Percentiles rank a stretch among this genome's conserved stretches.
These are phyloP conservation scores for Ancistrus triradiatus DNA, from an alignment of 2,113 vertebrate species.

Conservation along the genomic window DNA sequence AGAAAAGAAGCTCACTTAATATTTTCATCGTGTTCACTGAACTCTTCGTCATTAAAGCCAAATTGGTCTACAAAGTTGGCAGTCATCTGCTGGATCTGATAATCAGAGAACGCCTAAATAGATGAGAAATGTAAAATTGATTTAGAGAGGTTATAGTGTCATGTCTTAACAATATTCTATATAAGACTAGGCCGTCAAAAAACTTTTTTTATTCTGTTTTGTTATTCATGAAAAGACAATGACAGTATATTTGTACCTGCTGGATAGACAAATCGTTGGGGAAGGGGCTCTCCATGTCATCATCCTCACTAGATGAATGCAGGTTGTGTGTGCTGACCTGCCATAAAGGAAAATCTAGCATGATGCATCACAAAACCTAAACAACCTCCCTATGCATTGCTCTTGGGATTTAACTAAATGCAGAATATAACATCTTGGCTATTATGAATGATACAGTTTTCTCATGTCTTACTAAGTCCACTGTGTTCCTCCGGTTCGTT, in stretches of 20 bases:
- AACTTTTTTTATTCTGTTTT: no score
- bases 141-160: no score
- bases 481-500: constrained; percentile 88
- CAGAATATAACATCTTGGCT: no score
- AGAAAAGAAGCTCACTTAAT: constrained; percentile 74
- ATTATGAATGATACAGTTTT: no score
- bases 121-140: not conserved
- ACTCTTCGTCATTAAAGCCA: constrained; percentile 95
- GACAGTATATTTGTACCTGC: constrained; percentile 73
- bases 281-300: constrained; percentile 88
- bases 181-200: not conserved
- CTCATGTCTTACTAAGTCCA: constrained; percentile 81
- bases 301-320: constrained; percentile 93
- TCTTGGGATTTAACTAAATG: no score
- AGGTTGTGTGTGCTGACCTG: constrained; percentile 94
- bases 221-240: no score
- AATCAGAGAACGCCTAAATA: constrained; percentile 90
- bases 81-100: constrained; percentile 98
- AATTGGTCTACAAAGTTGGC: constrained; percentile 96
- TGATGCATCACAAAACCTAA: no score
- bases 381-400: no score
- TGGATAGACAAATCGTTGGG: constrained; percentile 91
- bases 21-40: constrained; percentile 91
- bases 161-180: no score
- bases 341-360: constrained; percentile 1